phyloP scores from a whole-genome alignment of 1,140 invertebrate species.

The Drosophila orosa region DNA sequence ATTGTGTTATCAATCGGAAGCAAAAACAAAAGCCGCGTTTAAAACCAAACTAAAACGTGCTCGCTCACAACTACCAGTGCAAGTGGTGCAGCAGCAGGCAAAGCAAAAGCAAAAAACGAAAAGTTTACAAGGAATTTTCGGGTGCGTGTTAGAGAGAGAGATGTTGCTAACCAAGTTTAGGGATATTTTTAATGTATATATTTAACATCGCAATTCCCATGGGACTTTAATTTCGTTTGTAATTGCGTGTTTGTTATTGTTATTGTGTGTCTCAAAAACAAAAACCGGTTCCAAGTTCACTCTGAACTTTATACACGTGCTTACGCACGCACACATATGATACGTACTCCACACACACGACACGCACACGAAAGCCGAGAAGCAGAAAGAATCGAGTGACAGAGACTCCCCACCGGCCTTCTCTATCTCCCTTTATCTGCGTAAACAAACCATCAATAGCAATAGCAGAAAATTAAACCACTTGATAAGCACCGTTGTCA shows the following conservation, averaged over 20 bases:
- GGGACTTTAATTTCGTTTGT: background rate
- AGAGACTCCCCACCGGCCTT: background rate
- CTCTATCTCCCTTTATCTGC: conserved; percentile 3
- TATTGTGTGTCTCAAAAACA: background rate
- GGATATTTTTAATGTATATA: background rate
- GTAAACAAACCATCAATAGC: conserved; percentile 22
- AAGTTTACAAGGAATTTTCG: background rate
- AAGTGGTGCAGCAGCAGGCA: conserved; percentile 7
- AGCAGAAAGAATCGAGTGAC: background rate
- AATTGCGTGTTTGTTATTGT: conserved; percentile 16
- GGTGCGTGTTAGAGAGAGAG: background rate
- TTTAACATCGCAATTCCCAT: background rate
- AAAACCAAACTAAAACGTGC: conserved; percentile 15
- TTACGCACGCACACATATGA: background rate
- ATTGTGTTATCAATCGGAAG: conserved; percentile 5
- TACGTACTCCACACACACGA: background rate
- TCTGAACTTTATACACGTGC: conserved; percentile 17
- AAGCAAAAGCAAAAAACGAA: background rate
- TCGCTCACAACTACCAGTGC: conserved; percentile 15
- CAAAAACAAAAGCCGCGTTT: conserved; percentile 12
- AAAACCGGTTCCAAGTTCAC: conserved; percentile 12
- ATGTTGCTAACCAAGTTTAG: background rate
- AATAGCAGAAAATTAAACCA: conserved; percentile 2
- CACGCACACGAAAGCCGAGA: background rate
- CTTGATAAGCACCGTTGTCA: conserved; percentile 12